Evolutionary conservation across 2,888 invertebrate species (phyloP), one percentile per base, ranked within the genome.

Genomic region (Lithophane leautieri): DNA sequence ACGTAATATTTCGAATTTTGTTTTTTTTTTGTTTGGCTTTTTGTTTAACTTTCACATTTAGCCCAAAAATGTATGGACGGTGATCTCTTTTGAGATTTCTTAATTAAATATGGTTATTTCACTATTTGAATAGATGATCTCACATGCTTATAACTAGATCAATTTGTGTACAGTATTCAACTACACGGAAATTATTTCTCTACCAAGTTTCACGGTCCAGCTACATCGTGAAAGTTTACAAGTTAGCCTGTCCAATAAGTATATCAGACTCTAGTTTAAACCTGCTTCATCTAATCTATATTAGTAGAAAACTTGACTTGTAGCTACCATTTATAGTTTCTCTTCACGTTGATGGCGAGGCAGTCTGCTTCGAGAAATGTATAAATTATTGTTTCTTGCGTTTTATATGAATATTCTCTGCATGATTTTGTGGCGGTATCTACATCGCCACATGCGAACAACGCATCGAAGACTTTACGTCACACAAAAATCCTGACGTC

Each of bases 141-240:
- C 12, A 34, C 6, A 44, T 2, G 7, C 12, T 44, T 44, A 19
- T n/a, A 75, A 56, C 28, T 60, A 70, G 70, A 56, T 56, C 69
- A n/a, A 69, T 50, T 34, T 63, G 42, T 34, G 67, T 69, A 54
- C 69, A 66, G 63, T 50, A 52, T 70, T 76, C 22, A 52, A 69
- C 14, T 11, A 50, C 56, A 60, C 68, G 25, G 44, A 56, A 34
- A 58, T 72, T 22, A 58, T 66, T 78, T 67, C 60, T 61, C 34
- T 19, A 12, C 9, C 25, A 62, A 82, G 82, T 69, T 80, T 67
- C 70, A 69, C 72, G 70, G 78, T 40, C 70, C 78, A 73, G 40
- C 63, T 60, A 60, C 71, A 63, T 65, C 44, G 72, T 60, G 86
- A 87, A 87, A 86, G 87, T 85, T 82, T 78, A 62, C 56, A 62